These are phyloP conservation scores for Lophochroa leadbeateri DNA, from an alignment of 2,113 vertebrate genomes.

Conservation along the genomic window DNA sequence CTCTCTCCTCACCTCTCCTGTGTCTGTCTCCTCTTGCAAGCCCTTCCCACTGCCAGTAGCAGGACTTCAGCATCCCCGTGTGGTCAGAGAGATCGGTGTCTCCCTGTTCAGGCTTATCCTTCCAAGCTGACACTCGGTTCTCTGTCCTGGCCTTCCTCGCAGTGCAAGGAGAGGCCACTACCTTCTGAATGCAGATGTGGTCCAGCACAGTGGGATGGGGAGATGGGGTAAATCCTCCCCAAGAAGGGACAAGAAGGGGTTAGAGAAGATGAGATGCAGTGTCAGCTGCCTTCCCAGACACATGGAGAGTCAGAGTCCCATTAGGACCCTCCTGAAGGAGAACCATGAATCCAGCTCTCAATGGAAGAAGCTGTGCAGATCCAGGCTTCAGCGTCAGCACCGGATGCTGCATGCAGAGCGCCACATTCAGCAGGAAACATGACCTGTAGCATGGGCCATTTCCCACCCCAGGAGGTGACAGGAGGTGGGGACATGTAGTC, in stretches of 20 bases:
- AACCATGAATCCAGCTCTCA: background rate
- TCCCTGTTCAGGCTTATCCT: background rate
- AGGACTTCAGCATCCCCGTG: slow-evolving; percentile 51
- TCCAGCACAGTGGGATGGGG: fast-evolving
- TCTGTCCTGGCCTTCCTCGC: background rate
- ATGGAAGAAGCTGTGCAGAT: background rate
- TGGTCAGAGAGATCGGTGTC: background rate
- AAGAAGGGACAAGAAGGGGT: fast-evolving
- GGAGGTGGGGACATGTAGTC: background rate
- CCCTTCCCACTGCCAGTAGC: background rate
- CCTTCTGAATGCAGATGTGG: background rate
- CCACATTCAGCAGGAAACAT: background rate
- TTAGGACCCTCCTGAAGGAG: fast-evolving
- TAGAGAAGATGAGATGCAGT: background rate
- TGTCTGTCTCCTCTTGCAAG: background rate
- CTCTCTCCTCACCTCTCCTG: background rate
- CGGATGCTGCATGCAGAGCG: background rate
- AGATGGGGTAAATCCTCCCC: background rate
- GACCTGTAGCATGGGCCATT: fast-evolving
- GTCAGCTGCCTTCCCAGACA: background rate
- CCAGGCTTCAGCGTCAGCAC: background rate
- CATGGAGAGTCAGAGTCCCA: fast-evolving
- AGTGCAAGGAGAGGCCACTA: no score
- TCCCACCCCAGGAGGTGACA: background rate
- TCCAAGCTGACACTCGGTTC: fast-evolving